Evolutionary conservation across 1,140 invertebrate species (phyloP), one percentile per base, ranked within the genome.

Genomic region (Probaryconus sp.): DNA sequence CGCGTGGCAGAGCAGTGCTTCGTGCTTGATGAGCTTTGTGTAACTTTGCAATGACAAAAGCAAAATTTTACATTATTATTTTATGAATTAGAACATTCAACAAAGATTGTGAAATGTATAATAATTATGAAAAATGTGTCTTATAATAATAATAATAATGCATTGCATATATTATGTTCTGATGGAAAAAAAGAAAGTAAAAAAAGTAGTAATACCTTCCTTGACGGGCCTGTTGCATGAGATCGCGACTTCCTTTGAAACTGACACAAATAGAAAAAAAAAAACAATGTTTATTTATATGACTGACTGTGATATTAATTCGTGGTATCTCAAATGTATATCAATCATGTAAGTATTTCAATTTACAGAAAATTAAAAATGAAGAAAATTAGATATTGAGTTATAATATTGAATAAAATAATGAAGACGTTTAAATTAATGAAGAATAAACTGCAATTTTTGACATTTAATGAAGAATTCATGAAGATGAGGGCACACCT

Each of bases 171-270:
- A n/a, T n/a, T n/a, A n/a, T n/a, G n/a, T n/a, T n/a, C n/a, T n/a
- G n/a, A n/a, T n/a, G n/a, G n/a, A n/a, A n/a, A 31, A 31, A 31
- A 26, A 45, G 5, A 26, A 10, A 16, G 11, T n/a, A 30, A 42
- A 33, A 61, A 75, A 51, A 26, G 47, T 7, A 30, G 37, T 33
- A 47, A 30, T 83, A 83, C 80, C 80, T 82, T 79, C 58, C 70
- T 69, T 71, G 71, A 40, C 68, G 70, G 11, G 71, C 64, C 55
- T 43, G 16, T 33, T 83, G 81, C 13, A 68, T 65, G n/a, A 81
- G 71, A 38, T 82, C 78, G 56, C 77, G 77, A 67, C 78, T 81
- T 72, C 79, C 79, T 63, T 81, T 82, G 77, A 82, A 80, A 43
- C 79, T 82, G 71, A n/a, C n/a, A n/a, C n/a, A n/a, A n/a, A n/a